These are phyloP conservation scores for Rhinolophus sinicus DNA, from an alignment of 2,113 vertebrate genomes.

Conservation along the genomic window DNA sequence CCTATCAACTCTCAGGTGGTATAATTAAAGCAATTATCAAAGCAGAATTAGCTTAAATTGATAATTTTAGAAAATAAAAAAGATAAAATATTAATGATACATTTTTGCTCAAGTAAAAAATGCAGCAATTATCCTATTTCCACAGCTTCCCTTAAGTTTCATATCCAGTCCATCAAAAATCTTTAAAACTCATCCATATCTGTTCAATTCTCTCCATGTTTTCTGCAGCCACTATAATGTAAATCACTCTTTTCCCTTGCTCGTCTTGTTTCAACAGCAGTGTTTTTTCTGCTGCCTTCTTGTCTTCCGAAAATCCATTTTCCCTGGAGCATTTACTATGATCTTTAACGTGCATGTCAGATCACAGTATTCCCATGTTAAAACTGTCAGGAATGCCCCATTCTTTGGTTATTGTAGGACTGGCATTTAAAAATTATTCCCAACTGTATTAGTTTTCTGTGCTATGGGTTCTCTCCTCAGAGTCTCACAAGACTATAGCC, in stretches of 20 bases:
- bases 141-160: neutral
- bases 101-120: neutral
- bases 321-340: neutral
- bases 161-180: neutral
- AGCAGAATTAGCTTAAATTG: neutral
- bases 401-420: neutral
- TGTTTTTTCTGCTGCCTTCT: neutral
- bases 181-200: neutral
- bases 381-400: neutral
- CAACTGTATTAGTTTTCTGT: neutral
- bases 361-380: neutral
- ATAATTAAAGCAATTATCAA: neutral
- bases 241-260: neutral
- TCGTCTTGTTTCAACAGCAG: neutral
- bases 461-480: neutral
- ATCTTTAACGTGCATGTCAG: neutral
- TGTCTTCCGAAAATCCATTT: neutral
- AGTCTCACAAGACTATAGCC: neutral
- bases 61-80: neutral
- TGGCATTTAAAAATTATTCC: neutral
- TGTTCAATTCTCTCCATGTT: neutral
- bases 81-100: neutral
- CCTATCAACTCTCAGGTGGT: neutral
- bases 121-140: neutral
- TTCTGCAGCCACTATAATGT: neutral